phyloP scores from a whole-genome alignment of 2,113 vertebrate species.

The Mixornis gularis region DNA sequence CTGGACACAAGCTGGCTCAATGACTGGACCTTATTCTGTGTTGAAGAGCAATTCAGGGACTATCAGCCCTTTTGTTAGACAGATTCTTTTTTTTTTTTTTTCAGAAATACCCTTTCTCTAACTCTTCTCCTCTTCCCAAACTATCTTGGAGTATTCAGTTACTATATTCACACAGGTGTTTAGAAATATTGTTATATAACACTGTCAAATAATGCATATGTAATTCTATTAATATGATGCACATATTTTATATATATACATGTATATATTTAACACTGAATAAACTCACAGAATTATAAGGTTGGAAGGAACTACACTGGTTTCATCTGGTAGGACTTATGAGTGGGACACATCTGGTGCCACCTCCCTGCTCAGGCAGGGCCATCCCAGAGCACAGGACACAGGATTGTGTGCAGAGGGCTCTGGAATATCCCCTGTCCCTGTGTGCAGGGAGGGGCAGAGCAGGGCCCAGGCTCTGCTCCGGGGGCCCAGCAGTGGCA shows the following conservation, averaged over 20 bases:
- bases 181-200: background rate
- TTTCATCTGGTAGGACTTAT: background rate
- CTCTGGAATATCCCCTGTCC: background rate
- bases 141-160: background rate
- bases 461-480: too few species aligned
- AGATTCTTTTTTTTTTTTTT: background rate
- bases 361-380: background rate
- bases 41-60: background rate
- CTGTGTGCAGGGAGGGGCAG: too few species aligned
- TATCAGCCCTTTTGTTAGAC: background rate
- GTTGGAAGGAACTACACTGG: background rate
- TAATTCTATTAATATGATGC: background rate
- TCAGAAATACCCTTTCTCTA: background rate
- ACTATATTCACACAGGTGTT: background rate
- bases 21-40: background rate
- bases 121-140: background rate
- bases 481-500: too few species aligned
- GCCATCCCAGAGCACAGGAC: background rate
- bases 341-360: background rate
- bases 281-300: background rate
- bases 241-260: background rate
- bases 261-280: background rate
- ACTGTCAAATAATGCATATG: background rate
- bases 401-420: background rate
- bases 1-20: background rate